Percentiles rank a stretch among this genome's conserved stretches.
These are phyloP conservation scores for Phoxinus phoxinus DNA, from an alignment of 2,113 vertebrate genomes.

Conservation along the genomic window DNA sequence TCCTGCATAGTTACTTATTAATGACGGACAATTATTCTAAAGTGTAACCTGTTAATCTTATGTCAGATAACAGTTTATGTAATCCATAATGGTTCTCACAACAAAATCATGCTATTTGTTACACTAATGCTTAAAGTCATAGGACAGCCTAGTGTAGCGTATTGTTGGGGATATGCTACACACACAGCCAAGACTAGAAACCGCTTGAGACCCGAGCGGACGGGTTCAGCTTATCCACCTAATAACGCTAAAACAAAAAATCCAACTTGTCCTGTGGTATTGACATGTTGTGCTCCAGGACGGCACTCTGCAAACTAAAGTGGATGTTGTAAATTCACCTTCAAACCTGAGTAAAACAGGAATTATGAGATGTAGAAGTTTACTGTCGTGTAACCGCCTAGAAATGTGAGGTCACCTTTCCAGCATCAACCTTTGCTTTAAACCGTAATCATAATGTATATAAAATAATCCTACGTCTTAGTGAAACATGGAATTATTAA, in stretches of 20 bases:
- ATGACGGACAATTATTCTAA: no score
- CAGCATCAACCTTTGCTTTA: constrained; percentile 19
- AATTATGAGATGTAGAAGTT: constrained; percentile 16
- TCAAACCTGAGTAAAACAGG: not conserved
- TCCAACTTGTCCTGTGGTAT: not conserved
- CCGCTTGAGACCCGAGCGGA: not conserved
- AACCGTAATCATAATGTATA: constrained; percentile 36
- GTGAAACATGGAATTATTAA: constrained; percentile 45
- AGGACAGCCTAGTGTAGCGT: not conserved
- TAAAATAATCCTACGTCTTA: constrained; percentile 39
- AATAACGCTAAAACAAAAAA: not conserved
- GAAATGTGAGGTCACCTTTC: constrained; percentile 10
- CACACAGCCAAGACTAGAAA: not conserved
- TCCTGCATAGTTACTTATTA: no score
- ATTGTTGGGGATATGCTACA: not conserved
- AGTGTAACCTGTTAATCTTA: not conserved
- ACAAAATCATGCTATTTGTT: not conserved
- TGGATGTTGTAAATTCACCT: not conserved
- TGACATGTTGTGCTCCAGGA: not conserved
- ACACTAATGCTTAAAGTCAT: not conserved
- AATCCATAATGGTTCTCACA: not conserved
- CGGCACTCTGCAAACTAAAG: not conserved
- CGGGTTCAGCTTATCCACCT: not conserved
- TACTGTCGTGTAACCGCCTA: constrained; percentile 4
- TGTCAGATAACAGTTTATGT: not conserved